A percentile compares a stretch with the other conserved stretches of the same genome.
Evolutionary conservation across 2,113 vertebrate species (phyloP).

Genomic region (Antennarius striatus): DNA sequence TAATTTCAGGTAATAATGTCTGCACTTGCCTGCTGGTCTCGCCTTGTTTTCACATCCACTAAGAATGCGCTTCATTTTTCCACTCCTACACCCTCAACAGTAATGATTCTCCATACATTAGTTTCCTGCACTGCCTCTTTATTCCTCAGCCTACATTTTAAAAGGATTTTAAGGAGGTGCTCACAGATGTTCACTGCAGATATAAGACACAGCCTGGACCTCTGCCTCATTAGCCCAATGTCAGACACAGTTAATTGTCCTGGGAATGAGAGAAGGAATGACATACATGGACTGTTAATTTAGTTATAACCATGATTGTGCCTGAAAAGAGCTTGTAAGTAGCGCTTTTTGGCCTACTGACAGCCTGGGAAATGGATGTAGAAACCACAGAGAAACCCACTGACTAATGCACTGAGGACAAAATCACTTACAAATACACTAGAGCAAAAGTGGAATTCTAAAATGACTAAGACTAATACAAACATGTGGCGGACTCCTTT

Average conservation of each 20-base stretch:
- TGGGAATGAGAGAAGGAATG: slow-evolving; percentile 50
- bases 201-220: slow-evolving; percentile 41
- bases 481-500: slow-evolving; percentile 6
- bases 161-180: slow-evolving; percentile 23
- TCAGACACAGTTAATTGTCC: slow-evolving; percentile 55
- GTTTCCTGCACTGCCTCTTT: slow-evolving; percentile 45
- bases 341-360: slow-evolving; percentile 32
- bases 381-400: slow-evolving; percentile 40
- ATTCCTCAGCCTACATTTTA: slow-evolving; percentile 38
- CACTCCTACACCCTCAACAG: slow-evolving; percentile 5
- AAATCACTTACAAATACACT: slow-evolving; percentile 42
- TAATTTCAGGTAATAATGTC: slow-evolving; percentile 33
- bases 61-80: slow-evolving; percentile 3
- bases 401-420: slow-evolving; percentile 49
- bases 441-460: slow-evolving; percentile 16
- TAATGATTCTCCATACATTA: slow-evolving; percentile 18
- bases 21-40: slow-evolving; percentile 18
- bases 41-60: slow-evolving; percentile 28
- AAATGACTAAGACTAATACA: slow-evolving; percentile 23
- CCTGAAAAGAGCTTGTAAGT: slow-evolving; percentile 40
- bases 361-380: slow-evolving; percentile 51
- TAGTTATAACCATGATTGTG: slow-evolving; percentile 52
- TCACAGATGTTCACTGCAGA: slow-evolving; percentile 55
- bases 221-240: slow-evolving; percentile 53
- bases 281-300: slow-evolving; percentile 62